Evolutionary conservation across 2,888 invertebrate species (phyloP), one percentile per base, ranked within the genome.

Genomic region (Liopterus haemorrhoidalis): DNA sequence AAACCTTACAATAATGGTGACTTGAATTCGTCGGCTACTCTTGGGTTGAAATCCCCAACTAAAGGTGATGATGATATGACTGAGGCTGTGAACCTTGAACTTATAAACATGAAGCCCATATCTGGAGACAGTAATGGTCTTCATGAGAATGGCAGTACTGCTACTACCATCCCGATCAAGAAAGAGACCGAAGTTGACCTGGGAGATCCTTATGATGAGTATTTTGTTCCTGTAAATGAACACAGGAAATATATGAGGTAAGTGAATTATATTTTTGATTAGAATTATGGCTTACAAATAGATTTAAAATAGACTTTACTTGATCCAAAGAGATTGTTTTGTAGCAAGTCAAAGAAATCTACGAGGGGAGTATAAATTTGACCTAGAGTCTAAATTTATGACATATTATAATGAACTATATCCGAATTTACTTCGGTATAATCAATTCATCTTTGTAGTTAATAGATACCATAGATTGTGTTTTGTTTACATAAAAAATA

Each of bases 201-300:
- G 15, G 73, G 76, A 22, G 83, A 83, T 64, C 82, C 83, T 4
- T 85, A 86, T 64, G 85, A 86, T 59, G 86, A 87, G 59, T 87
- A 87, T 67, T 87, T 87, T 65, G 85, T 88, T 50, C 85, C 87
- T 20, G 86, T 88, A 52, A 86, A 88, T 63, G 85, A 86, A 62
- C 86, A 86, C 66, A 78, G 82, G 63, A 88, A 88, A 70, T 86
- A 82, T 64, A 85, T 86, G 75, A 84, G 86, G 87, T 87, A 64
- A 69, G 71, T 4, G n/a, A 8, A 18, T 33, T 5, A 9, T 3
- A 33, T 62, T 15, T 25, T 4, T n/a, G n/a, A n/a, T n/a, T n/a
- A n/a, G n/a, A n/a, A n/a, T n/a, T n/a, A n/a, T n/a, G n/a, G n/a
- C n/a, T n/a, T n/a, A n/a, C n/a, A n/a, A n/a, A n/a, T n/a, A n/a